Evolutionary conservation across 2,797 vertebrate species (phyloP), one percentile per base, ranked within the genome.

Genomic region (Pipistrellus pipistrellus): DNA sequence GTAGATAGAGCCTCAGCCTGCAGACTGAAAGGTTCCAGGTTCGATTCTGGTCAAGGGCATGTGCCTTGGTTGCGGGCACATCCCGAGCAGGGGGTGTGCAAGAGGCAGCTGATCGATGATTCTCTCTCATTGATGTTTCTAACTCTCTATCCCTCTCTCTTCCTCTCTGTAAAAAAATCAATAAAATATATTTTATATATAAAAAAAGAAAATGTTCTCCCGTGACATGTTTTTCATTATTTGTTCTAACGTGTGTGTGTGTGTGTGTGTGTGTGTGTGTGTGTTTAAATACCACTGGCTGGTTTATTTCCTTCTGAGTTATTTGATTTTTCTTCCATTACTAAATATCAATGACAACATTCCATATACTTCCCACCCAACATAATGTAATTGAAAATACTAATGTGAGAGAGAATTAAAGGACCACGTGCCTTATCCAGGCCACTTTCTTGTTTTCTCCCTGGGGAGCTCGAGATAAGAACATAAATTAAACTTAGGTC

Each of bases 281-380:
- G 59, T 62, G 12, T 91, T 90, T 87, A 85, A 88, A 69, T 85
- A 44, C 21, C 41, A 88, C 15, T 44, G 8, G 17, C 77, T 90
- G 10, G 25, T 38, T 64, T 72, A 57, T 76, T 85, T 71, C 20
- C 10, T 53, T 88, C 44, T 73, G 44, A 66, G 44, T 72, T 51
- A 44, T 75, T 75, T 90, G 25, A 1, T 4, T 93, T 78, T 88
- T 82, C 69, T 88, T 55, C 48, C 8, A 35, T 55, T 32, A 86
- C 46, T 77, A 59, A 87, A 51, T 53, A 30, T 44, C 32, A n/a
- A 57, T 66, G 62, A 66, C 4, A 35, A 48, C 17, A 73, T 78
- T 93, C 44, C 14, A 68, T 6, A 21, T 44, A 80, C 13, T 62
- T 44, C 51, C 8, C 80, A 44, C 14, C 1, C 2, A 35, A 30